Conservation (phyloP, 2,888 invertebrate species). For the Lepidocyrtoides sp. region DNA sequence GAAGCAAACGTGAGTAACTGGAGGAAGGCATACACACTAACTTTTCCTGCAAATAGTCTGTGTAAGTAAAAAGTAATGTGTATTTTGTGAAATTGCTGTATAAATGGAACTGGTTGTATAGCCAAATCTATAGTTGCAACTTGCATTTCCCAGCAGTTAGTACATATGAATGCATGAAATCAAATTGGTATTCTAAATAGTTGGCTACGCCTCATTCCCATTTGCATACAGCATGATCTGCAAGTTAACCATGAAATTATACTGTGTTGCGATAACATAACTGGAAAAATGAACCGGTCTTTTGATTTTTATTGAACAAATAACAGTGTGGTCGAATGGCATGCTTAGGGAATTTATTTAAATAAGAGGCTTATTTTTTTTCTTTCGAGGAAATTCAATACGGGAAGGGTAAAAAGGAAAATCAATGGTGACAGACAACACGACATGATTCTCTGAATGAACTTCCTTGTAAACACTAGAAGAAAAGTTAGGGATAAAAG, state of each 20-base stretch:
- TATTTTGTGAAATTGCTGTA: neutral
- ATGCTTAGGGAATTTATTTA: slow-evolving; percentile 52
- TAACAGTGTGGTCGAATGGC: slow-evolving; percentile 60
- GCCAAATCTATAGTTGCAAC: neutral
- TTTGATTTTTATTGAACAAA: slow-evolving; percentile 76
- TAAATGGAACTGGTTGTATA: neutral
- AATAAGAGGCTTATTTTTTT: slow-evolving; percentile 33
- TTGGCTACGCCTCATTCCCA: slow-evolving; percentile 63
- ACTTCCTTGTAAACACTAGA: neutral
- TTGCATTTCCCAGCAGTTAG: too few relatives aligned
- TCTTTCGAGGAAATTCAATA: slow-evolving; percentile 21
- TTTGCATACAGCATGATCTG: slow-evolving; percentile 74
- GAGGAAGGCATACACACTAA: neutral
- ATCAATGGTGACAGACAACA: slow-evolving; percentile 64
- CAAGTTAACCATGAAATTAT: slow-evolving; percentile 78
- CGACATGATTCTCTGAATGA: slow-evolving; percentile 19
- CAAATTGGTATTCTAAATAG: slow-evolving; percentile 38
- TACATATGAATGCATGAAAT: neutral
- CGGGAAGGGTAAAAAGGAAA: slow-evolving; percentile 18
- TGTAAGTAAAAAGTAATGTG: neutral
- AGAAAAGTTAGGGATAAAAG: neutral
- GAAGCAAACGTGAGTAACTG: neutral
- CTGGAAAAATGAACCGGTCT: slow-evolving; percentile 38
- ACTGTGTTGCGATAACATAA: slow-evolving; percentile 64
- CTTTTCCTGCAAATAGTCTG: neutral